Evolutionary conservation across 2,113 vertebrate genomes (phyloP).

Genomic region (Myotis brandtii): DNA sequence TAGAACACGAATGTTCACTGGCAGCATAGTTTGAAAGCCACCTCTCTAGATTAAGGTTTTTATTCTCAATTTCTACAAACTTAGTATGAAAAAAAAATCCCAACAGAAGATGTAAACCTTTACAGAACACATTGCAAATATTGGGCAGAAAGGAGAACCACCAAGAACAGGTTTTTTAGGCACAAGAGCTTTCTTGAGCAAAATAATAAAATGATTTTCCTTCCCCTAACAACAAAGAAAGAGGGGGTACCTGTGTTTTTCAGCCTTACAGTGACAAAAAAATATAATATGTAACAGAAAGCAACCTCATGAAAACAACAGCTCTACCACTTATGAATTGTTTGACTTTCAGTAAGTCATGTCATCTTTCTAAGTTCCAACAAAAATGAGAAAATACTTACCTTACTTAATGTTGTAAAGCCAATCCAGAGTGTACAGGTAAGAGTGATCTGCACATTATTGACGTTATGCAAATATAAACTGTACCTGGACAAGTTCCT

Average conservation of each 20-base stretch:
- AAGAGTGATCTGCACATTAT: not conserved
- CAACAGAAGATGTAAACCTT: not conserved
- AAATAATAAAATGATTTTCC: slow-evolving; percentile 3
- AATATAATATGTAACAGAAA: not conserved
- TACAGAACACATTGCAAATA: not conserved
- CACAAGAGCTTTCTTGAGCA: not conserved
- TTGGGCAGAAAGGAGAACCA: slow-evolving; percentile 21
- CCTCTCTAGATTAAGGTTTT: not conserved
- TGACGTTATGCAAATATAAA: not conserved
- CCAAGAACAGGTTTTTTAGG: not conserved
- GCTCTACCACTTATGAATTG: not conserved
- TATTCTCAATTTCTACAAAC: slow-evolving; percentile 27
- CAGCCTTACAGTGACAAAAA: not conserved
- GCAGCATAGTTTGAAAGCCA: not conserved
- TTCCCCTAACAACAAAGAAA: slow-evolving; percentile 23
- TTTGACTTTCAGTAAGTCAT: not conserved
- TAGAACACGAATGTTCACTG: not conserved
- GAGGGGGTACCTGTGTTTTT: not conserved
- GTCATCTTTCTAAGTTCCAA: slow-evolving; percentile 17
- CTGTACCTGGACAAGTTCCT: not conserved
- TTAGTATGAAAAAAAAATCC: not conserved
- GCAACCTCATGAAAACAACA: not conserved
- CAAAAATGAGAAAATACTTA: slow-evolving; percentile 32
- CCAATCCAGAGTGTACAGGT: not conserved
- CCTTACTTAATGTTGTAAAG: not conserved